A percentile compares a stretch with the other conserved stretches of the same genome.
phyloP scores from a whole-genome alignment of 2,113 vertebrate species.

The Penelope pileata region DNA sequence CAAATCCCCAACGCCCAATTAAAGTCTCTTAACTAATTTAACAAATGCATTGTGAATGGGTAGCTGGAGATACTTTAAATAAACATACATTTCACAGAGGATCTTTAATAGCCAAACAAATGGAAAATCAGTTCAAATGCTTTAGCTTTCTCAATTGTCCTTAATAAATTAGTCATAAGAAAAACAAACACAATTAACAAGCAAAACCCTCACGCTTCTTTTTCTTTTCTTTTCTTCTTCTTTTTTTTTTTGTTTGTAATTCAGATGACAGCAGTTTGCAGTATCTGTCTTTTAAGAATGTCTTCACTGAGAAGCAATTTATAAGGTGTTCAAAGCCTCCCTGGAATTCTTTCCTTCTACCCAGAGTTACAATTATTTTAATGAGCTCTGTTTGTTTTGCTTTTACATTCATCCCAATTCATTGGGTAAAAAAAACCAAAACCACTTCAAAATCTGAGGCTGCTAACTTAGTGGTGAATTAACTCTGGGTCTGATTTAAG shows the following conservation, averaged over 20 bases:
- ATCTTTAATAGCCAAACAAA: conserved; percentile 71
- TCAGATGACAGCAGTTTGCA: not conserved
- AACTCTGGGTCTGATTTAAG: not conserved
- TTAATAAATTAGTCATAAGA: conserved; percentile 62
- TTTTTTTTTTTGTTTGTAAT: not conserved
- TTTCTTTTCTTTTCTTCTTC: not conserved
- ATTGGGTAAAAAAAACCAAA: not conserved
- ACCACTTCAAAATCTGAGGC: not conserved
- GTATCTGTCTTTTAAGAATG: not conserved
- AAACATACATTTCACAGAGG: conserved; percentile 64
- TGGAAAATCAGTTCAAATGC: conserved; percentile 51
- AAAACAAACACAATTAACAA: conserved; percentile 45
- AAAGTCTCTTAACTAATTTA: conserved; percentile 78
- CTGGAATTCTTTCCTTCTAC: not conserved
- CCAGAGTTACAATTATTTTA: not conserved
- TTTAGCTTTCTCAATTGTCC: conserved; percentile 56
- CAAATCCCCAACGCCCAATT: conserved; percentile 75
- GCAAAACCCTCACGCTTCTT: not conserved
- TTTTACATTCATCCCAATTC: not conserved
- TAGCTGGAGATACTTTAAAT: conserved; percentile 72
- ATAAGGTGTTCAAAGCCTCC: not conserved
- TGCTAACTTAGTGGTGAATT: not conserved
- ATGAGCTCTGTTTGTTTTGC: not conserved
- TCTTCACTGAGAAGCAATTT: not conserved
- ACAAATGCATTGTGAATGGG: conserved; percentile 67